Evolutionary conservation across 2,888 invertebrate genomes (phyloP).

Genomic region (Gerris lacustris): DNA sequence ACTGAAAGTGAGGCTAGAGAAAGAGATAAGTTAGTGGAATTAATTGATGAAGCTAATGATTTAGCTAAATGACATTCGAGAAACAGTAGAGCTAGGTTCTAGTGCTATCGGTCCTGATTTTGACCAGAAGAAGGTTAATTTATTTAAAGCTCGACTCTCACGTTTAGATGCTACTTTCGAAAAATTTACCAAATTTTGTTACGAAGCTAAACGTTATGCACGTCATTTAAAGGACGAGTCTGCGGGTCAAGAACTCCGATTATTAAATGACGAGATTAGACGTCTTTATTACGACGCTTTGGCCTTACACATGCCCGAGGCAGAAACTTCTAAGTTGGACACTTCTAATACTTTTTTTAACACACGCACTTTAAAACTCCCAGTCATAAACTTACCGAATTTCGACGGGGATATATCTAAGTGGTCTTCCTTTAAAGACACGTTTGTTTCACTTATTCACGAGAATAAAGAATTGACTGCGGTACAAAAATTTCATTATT

Average conservation of each 20-base stretch:
- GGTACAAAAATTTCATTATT: conserved; percentile 10
- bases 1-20: no score
- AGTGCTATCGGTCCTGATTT: no score
- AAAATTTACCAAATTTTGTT: background rate
- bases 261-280: background rate
- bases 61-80: no score
- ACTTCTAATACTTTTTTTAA: background rate
- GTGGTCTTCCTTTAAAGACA: conserved; percentile 11
- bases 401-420: conserved; percentile 7
- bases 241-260: background rate
- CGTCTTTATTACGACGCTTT: background rate
- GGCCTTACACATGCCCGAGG: background rate
- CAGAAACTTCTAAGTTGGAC: background rate
- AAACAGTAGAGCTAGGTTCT: no score
- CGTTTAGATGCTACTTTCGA: background rate
- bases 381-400: conserved; percentile 2
- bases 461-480: background rate
- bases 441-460: conserved; percentile 9
- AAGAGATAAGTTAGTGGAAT: no score
- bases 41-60: no score
- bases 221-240: background rate
- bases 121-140: no score
- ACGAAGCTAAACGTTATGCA: background rate
- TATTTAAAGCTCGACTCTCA: background rate
- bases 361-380: background rate